Conservation (phyloP, 2,113 vertebrate species). For the Hemiprocne comata region DNA sequence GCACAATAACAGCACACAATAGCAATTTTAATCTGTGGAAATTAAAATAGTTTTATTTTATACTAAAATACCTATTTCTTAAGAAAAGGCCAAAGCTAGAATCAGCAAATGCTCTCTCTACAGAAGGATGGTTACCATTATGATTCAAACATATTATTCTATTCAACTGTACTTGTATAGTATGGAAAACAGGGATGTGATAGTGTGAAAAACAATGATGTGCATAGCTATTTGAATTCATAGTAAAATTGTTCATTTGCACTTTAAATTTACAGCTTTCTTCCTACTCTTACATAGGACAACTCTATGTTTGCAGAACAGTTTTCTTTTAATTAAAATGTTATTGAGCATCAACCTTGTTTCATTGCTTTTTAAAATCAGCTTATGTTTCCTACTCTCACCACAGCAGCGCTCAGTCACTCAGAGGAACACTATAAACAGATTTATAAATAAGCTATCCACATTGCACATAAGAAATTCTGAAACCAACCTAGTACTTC, state of each 20-base stretch:
- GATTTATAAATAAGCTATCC: neutral
- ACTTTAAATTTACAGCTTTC: neutral
- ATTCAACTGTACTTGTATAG: neutral
- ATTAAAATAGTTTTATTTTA: neutral
- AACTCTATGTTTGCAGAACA: neutral
- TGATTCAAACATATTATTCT: neutral
- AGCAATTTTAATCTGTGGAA: neutral
- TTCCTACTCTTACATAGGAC: neutral
- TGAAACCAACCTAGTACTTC: neutral
- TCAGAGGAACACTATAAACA: neutral
- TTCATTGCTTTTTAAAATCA: neutral
- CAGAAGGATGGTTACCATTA: neutral
- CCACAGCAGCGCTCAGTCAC: neutral
- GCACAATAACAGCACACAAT: neutral
- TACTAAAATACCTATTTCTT: neutral
- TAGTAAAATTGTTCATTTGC: neutral
- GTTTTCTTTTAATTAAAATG: neutral
- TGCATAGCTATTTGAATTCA: neutral
- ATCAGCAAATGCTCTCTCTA: neutral
- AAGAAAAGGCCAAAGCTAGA: neutral
- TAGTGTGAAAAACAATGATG: neutral
- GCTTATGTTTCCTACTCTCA: neutral
- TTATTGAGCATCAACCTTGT: neutral
- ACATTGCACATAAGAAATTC: neutral
- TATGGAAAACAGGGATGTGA: neutral